Evolutionary conservation across 1,140 invertebrate species (phyloP).

Genomic region (Solenopsis fugax): DNA sequence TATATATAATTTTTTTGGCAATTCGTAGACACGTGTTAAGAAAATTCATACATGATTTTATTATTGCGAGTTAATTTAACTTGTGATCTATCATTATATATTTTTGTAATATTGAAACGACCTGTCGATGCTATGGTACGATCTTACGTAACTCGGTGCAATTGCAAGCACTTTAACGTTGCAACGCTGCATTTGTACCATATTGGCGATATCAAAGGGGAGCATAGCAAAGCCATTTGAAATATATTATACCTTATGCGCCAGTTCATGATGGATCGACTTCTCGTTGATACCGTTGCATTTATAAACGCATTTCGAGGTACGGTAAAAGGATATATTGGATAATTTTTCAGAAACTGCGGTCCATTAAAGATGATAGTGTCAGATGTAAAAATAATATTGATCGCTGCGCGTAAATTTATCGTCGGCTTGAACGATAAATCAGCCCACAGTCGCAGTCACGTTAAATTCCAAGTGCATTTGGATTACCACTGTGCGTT

Average conservation of each 20-base stretch:
- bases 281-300: slow-evolving; percentile 3
- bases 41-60: not conserved
- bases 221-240: slow-evolving; percentile 29
- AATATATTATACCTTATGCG: slow-evolving; percentile 24
- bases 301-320: slow-evolving; percentile 21
- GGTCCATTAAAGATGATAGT: not conserved
- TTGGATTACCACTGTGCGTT: not conserved
- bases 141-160: slow-evolving; percentile 13
- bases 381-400: slow-evolving; percentile 32
- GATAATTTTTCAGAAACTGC: slow-evolving; percentile 42
- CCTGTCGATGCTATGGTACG: not conserved
- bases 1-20: not conserved
- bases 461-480: slow-evolving; percentile 37
- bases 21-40: not conserved
- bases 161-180: slow-evolving; percentile 30
- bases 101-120: not conserved
- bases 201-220: slow-evolving; percentile 20
- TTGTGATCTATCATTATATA: not conserved
- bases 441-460: slow-evolving; percentile 18
- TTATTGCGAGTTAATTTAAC: not conserved
- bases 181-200: not conserved
- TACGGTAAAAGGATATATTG: not conserved
- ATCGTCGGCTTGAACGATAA: slow-evolving; percentile 24
- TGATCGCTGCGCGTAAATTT: slow-evolving; percentile 21
- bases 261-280: slow-evolving; percentile 37